Evolutionary conservation across 2,113 vertebrate genomes (phyloP), one percentile per base, ranked within the genome.

Genomic region (Sitta europaea): DNA sequence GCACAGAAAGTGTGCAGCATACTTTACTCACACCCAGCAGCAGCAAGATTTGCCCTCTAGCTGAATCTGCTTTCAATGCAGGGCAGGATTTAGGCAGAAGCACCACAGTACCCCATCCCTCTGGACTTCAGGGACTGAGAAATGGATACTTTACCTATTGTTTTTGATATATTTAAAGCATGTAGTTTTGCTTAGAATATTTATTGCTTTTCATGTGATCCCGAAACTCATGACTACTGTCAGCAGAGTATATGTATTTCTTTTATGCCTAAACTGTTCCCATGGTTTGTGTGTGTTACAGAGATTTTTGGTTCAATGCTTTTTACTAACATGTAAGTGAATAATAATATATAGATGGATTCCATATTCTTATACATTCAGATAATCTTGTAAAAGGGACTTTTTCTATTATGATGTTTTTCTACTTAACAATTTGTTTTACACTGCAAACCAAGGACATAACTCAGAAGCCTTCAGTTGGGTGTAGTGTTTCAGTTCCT

Each of bases 51-150:
- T 77, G 23, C 21, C 65, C 53, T 29, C 61, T 25, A 31, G 42
- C 20, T 67, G 38, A 23, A 23, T 73, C 31, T 76, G 11, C 38
- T 55, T 53, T 88, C 2, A 4, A 45, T 33, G 42, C 51, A 77
- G 38, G 6, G 8, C 57, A 63, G 31, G 31, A 74, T 79, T 74
- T 51, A 20, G 43, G 47, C 13, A 51, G 48, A 80, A 53, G 36
- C 54, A 74, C 24, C 2, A 5, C 2, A 3, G 33, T 11, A 47
- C 38, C 16, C 19, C 0, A 0, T 42, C 25, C 59, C 55, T 68
- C 67, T 87, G 54, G 77, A 43, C 25, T 86, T 62, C 57, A 59
- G 36, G 20, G 28, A 40, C 35, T 33, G 62, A 85, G 38, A 51
- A 86, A 4, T 5, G 16, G 43, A 14, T 43, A n/a, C 33, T 62